These are phyloP conservation scores for Peromyscus aztecus DNA, from an alignment of 2,797 vertebrate genomes.

Conservation along the genomic window DNA sequence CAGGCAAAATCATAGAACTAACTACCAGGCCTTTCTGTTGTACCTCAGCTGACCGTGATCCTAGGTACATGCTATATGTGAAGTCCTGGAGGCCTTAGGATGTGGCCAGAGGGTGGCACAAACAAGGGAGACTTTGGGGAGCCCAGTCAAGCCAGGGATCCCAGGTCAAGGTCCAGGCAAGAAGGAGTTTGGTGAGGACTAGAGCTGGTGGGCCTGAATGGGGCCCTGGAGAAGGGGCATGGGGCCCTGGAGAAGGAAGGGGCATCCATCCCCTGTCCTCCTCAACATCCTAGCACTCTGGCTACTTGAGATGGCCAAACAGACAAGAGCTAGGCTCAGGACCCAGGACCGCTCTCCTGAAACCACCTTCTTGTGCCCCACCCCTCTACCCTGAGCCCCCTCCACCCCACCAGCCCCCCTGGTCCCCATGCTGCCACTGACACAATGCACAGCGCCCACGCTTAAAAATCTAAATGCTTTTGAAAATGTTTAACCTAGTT, in stretches of 20 bases:
- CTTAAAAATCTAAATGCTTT: conserved; percentile 89
- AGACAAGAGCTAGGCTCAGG: conserved; percentile 49
- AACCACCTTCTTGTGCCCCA: conserved; percentile 47
- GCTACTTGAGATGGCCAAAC: background rate
- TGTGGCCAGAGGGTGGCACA: background rate
- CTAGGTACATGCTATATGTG: background rate
- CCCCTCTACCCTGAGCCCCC: conserved; percentile 58
- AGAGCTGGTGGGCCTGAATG: background rate
- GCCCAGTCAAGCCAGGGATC: background rate
- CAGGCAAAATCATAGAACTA: background rate
- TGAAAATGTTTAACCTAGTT: conserved; percentile 93
- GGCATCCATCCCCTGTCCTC: background rate
- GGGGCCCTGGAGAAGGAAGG: background rate
- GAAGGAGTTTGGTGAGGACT: background rate
- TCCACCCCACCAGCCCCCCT: conserved; percentile 70
- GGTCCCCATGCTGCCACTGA: conserved; percentile 83
- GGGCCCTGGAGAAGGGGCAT: background rate
- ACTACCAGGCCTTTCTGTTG: background rate
- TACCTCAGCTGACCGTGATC: background rate
- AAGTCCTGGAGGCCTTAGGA: background rate
- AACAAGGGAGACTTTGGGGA: background rate
- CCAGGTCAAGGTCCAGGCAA: background rate
- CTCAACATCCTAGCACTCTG: background rate
- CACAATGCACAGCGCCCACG: conserved; percentile 90
- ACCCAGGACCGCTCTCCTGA: conserved; percentile 44